Conservation (phyloP, 2,888 invertebrate species). For the Drosophila multiciliata region DNA sequence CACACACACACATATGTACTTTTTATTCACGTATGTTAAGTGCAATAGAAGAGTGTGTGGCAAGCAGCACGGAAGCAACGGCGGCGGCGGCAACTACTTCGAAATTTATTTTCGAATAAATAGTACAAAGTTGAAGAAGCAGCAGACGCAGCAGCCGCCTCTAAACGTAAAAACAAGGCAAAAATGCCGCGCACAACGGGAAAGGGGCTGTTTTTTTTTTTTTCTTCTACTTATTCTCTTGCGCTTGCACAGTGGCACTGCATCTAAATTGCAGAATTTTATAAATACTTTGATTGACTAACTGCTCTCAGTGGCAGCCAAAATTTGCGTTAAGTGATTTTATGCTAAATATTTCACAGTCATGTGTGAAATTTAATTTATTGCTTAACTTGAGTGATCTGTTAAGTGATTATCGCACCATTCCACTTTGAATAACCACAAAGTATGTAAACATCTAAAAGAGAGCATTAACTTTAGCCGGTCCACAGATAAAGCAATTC, state of each 20-base stretch:
- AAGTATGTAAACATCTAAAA: conserved; percentile 7
- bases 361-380: conserved; percentile 34
- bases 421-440: conserved; percentile 15
- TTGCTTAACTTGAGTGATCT: conserved; percentile 2
- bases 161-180: conserved; percentile 67
- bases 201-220: conserved; percentile 44
- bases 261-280: conserved; percentile 14
- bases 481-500: neutral
- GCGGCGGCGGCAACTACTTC: conserved; percentile 68
- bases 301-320: conserved; percentile 25
- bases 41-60: conserved; percentile 67
- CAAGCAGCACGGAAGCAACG: conserved; percentile 52
- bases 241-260: conserved; percentile 68
- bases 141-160: conserved; percentile 46
- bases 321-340: neutral
- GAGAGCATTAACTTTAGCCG: neutral
- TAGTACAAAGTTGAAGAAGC: conserved; percentile 78
- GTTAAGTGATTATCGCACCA: conserved; percentile 29
- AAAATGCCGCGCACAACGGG: conserved; percentile 57
- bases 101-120: conserved; percentile 81
- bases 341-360: conserved; percentile 24
- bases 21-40: conserved; percentile 44
- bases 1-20: conserved; percentile 8
- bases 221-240: conserved; percentile 34
- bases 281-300: conserved; percentile 46